These are phyloP conservation scores for Etheostoma nigrum DNA, from an alignment of 2,797 vertebrate species.

Conservation along the genomic window DNA sequence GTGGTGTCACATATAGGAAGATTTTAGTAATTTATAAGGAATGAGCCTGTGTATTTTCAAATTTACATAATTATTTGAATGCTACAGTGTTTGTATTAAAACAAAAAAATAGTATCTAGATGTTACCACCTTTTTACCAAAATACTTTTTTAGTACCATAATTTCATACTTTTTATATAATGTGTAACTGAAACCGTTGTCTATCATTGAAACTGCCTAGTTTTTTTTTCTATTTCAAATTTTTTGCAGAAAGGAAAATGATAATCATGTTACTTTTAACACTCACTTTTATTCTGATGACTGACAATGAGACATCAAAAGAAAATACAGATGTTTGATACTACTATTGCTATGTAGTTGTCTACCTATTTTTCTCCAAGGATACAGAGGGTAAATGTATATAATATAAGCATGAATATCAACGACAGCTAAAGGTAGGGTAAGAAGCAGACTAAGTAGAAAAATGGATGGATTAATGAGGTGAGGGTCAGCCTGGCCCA, in stretches of 20 bases:
- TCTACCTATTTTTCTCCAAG: conserved; percentile 4
- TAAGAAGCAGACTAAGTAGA: conserved; percentile 7
- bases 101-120: neutral
- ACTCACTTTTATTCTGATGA: neutral
- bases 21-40: neutral
- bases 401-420: neutral
- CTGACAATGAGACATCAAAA: neutral
- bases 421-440: neutral
- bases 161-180: neutral
- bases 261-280: neutral
- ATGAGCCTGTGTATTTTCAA: neutral
- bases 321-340: neutral
- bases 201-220: neutral
- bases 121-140: neutral
- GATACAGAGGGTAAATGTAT: conserved; percentile 1
- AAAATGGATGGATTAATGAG: conserved; percentile 40
- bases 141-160: neutral
- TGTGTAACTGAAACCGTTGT: neutral
- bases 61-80: neutral
- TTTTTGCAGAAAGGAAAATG: neutral
- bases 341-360: neutral
- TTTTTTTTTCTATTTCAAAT: neutral
- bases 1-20: neutral
- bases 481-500: conserved; percentile 58
- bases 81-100: neutral